phyloP scores from a whole-genome alignment of 2,113 vertebrate genomes.

The Petroica traversi region DNA sequence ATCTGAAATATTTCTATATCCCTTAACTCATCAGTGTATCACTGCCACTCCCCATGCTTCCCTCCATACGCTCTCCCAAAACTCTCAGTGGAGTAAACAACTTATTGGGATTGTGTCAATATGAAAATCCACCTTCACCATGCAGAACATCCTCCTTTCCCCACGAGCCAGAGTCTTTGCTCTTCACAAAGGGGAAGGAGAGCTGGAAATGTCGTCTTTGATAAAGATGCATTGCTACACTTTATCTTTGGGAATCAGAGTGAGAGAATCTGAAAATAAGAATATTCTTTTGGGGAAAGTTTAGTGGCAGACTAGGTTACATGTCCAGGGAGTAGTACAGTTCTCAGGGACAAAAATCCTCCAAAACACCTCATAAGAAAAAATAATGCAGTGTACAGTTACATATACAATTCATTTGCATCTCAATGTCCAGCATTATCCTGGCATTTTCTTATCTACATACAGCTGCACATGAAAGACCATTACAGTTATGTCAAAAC shows the following conservation, averaged over 20 bases:
- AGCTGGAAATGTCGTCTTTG: background rate
- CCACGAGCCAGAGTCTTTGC: background rate
- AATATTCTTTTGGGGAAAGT: background rate
- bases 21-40: background rate
- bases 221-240: background rate
- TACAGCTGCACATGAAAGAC: conserved; percentile 67
- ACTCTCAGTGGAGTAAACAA: background rate
- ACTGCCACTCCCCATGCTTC: background rate
- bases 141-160: background rate
- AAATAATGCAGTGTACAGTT: background rate
- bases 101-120: background rate
- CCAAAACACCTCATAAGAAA: background rate
- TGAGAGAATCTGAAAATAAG: background rate
- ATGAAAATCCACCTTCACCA: background rate
- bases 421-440: conserved; percentile 56
- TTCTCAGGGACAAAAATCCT: background rate
- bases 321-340: background rate
- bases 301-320: background rate
- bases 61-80: background rate
- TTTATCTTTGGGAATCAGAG: background rate
- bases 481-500: conserved; percentile 62
- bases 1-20: background rate
- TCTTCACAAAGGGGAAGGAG: background rate
- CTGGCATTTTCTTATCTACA: conserved; percentile 67
- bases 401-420: conserved; percentile 50